Evolutionary conservation across 2,797 vertebrate genomes (phyloP), one percentile per base, ranked within the genome.

Genomic region (Smutsia temminckii): DNA sequence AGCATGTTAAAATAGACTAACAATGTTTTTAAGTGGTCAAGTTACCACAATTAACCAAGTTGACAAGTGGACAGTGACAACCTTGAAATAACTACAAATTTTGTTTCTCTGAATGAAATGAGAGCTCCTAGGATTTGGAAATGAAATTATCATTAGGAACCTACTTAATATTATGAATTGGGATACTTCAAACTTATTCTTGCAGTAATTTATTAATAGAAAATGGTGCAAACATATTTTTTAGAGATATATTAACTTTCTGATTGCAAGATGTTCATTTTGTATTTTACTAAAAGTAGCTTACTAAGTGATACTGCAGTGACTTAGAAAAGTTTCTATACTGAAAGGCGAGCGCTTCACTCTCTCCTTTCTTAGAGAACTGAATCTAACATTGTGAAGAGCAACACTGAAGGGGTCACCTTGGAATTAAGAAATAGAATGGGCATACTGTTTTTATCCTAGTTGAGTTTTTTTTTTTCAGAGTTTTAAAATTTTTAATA

Each of bases 31-130:
- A 8, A 96, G 23, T 14, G 32, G 66, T 84, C 32, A 85, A 53
- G 8, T 40, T 85, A n/a, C 12, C 40, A 34, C 37, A 84, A 85
- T 64, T 94, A 64, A 25, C 23, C 49, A 94, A 57, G 32, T 85
- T 69, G 59, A 79, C 49, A 23, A 78, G 11, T 69, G 10, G 37
- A 66, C 9, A 71, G 17, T 88, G 20, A 92, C 72, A 8, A 63
- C 68, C 46, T 90, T 80, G 72, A 88, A 90, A 80, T 79, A 72
- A 85, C 21, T 83, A 12, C 55, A 66, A 18, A 75, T 87, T 91
- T 86, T 74, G 0, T 92, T 61, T 53, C 10, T 94, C 51, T 95
- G 27, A 59, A 18, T 89, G 8, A 96, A 89, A 72, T 79, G 55
- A 64, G 7, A 78, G 25, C 79, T 74, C 49, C 25, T 96, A 37